Evolutionary conservation across 2,113 vertebrate species (phyloP), one percentile per base, ranked within the genome.

Genomic region (Phasianus colchicus): DNA sequence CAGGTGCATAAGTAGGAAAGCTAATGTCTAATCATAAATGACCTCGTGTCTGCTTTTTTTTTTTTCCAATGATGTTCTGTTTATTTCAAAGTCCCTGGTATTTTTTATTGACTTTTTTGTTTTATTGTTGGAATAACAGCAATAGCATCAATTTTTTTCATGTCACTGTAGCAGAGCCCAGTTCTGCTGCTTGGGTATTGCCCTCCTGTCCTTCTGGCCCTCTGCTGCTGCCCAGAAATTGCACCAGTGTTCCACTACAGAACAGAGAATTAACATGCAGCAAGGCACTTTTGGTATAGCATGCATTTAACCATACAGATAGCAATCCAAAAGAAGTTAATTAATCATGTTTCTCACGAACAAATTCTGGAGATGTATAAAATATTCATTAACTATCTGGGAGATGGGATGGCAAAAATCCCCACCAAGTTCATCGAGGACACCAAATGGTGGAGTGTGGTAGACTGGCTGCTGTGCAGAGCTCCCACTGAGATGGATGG

Each of bases 171-270:
- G n/a, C 61, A 64, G 38, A 40, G 27, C 25, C 36, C 19, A 64
- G 38, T 27, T 64, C 36, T 7, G 16, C 27, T 63, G 36, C 24
- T 25, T 63, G 36, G 36, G 36, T 38, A 17, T 7, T 12, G 29
- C n/a, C 79, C 27, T 69, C 15, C 34, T 15, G 67, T 72, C 32
- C 38, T 89, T 60, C 42, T 14, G 67, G 54, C 14, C 36, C 19
- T 5, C 9, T 54, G 18, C 14, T 85, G 47, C 66, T 40, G 36
- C 38, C 19, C n/a, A 36, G 4, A 71, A 87, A 71, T 20, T 48
- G 25, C n/a, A 84, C 9, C 30, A 74, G 18, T 0, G 0, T 3
- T 30, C n/a, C 38, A 21, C 30, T 74, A 70, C 48, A 29, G 34
- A 81, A 74, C 7, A 58, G 13, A 66, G 12, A 47, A 36, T 20